Evolutionary conservation across 2,113 vertebrate species (phyloP), one percentile per base, ranked within the genome.

Genomic region (Melanotaenia duboulayi): DNA sequence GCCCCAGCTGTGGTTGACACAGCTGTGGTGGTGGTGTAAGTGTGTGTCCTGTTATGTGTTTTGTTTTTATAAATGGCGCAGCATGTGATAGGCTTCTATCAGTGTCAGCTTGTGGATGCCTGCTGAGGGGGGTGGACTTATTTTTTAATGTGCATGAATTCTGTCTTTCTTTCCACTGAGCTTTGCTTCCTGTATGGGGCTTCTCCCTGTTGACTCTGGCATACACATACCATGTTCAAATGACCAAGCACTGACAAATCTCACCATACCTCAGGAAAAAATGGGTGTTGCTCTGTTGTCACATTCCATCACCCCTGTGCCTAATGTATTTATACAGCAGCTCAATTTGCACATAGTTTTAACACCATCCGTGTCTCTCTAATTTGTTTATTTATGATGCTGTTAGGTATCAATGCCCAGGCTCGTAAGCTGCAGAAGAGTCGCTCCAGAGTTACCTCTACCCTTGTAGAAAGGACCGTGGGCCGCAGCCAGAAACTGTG

Each of bases 341-440:
- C 23, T 66, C 25, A 22, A 11, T 75, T 75, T 65, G 48, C 28
- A 58, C 23, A 25, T 23, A 11, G 49, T 62, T 81, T 44, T 17
- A 39, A 65, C 14, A 14, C 9, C 40, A 32, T 67, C 32, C 37
- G 55, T 54, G 28, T 25, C 14, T 9, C 20, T 65, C 28, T 22
- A 20, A 23, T 70, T 37, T 83, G 23, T 63, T 74, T 57, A n/a
- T 63, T 42, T 61, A 11, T 71, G 50, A 11, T 16, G 48, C 44
- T 44, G 39, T 54, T 37, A 95, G 94, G 94, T 28, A 92, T 95
- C 68, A 95, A 95, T 4, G 94, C 94, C n/a, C 94, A 95, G 89
- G 94, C 94, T n/a, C 91, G 94, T 1, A 94, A 92, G 68, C 87
- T 95, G 68, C 94, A 95, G 86, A 95, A 95, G 85, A 93, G 92